Conservation (phyloP, 2,797 vertebrate species). For the Fistularia tabacaria region DNA sequence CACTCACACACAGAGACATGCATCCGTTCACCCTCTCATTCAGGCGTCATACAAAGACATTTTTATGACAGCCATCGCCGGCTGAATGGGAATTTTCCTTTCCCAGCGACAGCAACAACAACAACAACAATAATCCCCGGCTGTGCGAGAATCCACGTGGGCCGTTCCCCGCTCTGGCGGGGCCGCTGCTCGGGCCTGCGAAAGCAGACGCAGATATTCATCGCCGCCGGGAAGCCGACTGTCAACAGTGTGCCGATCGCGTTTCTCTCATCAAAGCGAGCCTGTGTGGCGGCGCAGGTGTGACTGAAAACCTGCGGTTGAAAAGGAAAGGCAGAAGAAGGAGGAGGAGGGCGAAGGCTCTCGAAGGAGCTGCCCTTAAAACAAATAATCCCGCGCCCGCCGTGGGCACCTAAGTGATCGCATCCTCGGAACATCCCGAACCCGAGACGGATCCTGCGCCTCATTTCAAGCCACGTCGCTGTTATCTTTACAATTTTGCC, state of each 20-base stretch:
- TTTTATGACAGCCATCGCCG: no score
- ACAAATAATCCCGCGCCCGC: constrained; percentile 52
- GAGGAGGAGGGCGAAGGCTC: constrained; percentile 20
- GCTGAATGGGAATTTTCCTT: background rate
- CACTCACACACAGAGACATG: no score
- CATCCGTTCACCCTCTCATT: no score
- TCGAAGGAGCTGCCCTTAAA: constrained; percentile 44
- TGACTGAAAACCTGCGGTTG: constrained; percentile 58
- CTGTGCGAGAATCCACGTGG: no score
- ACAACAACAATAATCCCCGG: background rate
- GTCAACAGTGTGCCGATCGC: constrained; percentile 40
- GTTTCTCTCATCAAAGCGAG: constrained; percentile 59
- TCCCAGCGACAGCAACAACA: background rate
- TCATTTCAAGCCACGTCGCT: constrained; percentile 10
- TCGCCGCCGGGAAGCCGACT: constrained; percentile 17
- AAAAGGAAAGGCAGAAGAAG: constrained; percentile 36
- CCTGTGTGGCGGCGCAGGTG: constrained; percentile 60
- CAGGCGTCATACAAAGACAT: background rate
- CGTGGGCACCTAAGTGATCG: constrained; percentile 31
- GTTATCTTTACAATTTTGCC: constrained; percentile 44
- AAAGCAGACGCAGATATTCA: constrained; percentile 11
- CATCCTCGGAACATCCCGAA: constrained; percentile 23
- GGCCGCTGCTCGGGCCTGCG: constrained; percentile 10
- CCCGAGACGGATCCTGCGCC: no score
- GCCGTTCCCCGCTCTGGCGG: no score